Evolutionary conservation across 2,888 invertebrate species (phyloP).

Genomic region (Latheticus oryzae): DNA sequence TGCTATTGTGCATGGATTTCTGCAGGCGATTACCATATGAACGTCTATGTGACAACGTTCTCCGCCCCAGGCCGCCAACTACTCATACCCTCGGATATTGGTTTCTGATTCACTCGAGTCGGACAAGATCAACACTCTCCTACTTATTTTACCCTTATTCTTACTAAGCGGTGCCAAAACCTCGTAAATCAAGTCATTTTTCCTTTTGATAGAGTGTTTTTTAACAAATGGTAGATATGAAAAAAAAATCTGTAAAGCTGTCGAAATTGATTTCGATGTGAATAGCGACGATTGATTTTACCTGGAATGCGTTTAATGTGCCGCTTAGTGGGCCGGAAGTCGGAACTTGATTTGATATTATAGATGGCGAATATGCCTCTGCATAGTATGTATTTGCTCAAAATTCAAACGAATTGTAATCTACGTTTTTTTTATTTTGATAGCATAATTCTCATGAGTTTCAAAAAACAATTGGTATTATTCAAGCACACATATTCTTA

Average conservation of each 20-base stretch:
- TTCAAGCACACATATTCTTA: too few species aligned
- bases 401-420: too few species aligned
- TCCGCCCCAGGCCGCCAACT: conserved; percentile 58
- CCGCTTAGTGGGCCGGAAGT: conserved; percentile 38
- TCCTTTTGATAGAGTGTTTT: conserved; percentile 12
- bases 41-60: conserved; percentile 57
- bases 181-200: conserved; percentile 11
- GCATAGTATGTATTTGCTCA: conserved; percentile 24
- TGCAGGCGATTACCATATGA: conserved; percentile 67
- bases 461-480: too few species aligned
- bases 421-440: too few species aligned
- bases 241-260: conserved; percentile 17
- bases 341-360: conserved; percentile 37
- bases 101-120: conserved; percentile 65
- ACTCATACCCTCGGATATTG: conserved; percentile 63
- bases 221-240: conserved; percentile 31
- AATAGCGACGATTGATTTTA: conserved; percentile 18
- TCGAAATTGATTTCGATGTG: conserved; percentile 26
- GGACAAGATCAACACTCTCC: conserved; percentile 65
- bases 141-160: conserved; percentile 54
- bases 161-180: conserved; percentile 37
- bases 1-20: conserved; percentile 66
- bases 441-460: too few species aligned
- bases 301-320: conserved; percentile 27
- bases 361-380: conserved; percentile 36